Evolutionary conservation across 2,797 vertebrate genomes (phyloP), one percentile per base, ranked within the genome.

Genomic region (Leucoraja ocellata): DNA sequence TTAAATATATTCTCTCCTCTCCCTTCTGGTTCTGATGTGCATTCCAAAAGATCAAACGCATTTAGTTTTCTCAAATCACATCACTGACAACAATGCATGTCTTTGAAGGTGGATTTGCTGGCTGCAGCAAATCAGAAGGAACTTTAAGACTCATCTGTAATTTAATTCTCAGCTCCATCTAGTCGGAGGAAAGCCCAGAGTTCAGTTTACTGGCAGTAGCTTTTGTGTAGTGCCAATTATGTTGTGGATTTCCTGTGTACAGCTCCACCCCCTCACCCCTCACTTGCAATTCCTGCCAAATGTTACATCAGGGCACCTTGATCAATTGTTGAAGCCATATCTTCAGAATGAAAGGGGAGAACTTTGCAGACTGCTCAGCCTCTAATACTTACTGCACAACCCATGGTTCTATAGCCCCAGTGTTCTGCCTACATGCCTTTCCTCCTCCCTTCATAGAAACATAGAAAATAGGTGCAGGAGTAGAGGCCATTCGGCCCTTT

Each of bases 41-140:
- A 68, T 68, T 88, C 63, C 84, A 23, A 36, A 88, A 68, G 63
- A 88, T 88, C 84, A 88, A 88, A 88, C 28, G 23, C 84, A 36
- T 68, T 36, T 65, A 2, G n/a, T 68, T 88, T 88, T 10, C 61
- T 36, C 7, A 16, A 63, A 88, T 36, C 84, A 68, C 28, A 65
- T 65, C 28, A 32, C 83, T n/a, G 61, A 63, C 61, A 77, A 77
- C 76, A 86, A 65, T 86, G n/a, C 61, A 16, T 32, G 5, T 16
- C 63, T 86, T 18, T 63, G 58, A 65, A 86, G 83, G 63, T 5
- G 63, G 83, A 32, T 86, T 86, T 65, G 28, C 28, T 65, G 83
- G 83, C 83, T 32, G 6, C 83, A 63, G 58, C 0, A 6, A 86
- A 11, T 0, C 58, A 86, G 28, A 13, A 25, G 83, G 28, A 86